phyloP scores from a whole-genome alignment of 2,888 invertebrate genomes.

The Rhagonycha fulva region DNA sequence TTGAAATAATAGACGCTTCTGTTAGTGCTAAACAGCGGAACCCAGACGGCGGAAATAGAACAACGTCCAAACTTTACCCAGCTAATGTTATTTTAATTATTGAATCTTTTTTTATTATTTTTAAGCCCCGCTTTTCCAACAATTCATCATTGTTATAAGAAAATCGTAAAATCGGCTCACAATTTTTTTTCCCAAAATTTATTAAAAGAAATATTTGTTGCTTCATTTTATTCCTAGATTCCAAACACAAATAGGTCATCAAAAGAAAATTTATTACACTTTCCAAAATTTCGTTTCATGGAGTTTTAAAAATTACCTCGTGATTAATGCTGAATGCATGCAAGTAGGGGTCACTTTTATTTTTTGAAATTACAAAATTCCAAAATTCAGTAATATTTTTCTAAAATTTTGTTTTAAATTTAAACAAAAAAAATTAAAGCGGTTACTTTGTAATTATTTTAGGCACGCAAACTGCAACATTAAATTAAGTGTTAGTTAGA shows the following conservation, averaged over 20 bases:
- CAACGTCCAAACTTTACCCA: slow-evolving; percentile 12
- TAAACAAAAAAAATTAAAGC: neutral
- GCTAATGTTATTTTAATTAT: slow-evolving; percentile 29
- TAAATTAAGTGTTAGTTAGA: neutral
- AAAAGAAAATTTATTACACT: neutral
- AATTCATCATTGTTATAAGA: neutral
- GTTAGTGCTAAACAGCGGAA: slow-evolving; percentile 25
- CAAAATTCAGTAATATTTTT: neutral
- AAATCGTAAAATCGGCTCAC: neutral
- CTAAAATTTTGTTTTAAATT: too few species aligned
- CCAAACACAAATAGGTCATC: neutral
- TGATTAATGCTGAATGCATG: neutral
- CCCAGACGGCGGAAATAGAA: slow-evolving; percentile 33
- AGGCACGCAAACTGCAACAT: neutral
- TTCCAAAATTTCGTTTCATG: neutral
- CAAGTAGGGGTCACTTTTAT: neutral
- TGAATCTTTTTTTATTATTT: slow-evolving; percentile 11
- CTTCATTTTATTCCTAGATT: neutral
- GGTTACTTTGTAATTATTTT: neutral
- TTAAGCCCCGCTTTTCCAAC: neutral
- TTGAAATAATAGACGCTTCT: slow-evolving; percentile 11
- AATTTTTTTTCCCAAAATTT: neutral
- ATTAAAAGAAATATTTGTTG: neutral
- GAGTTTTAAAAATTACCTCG: neutral
- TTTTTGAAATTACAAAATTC: neutral